Evolutionary conservation across 1,140 invertebrate species (phyloP).

Genomic region (Thrips palmi): DNA sequence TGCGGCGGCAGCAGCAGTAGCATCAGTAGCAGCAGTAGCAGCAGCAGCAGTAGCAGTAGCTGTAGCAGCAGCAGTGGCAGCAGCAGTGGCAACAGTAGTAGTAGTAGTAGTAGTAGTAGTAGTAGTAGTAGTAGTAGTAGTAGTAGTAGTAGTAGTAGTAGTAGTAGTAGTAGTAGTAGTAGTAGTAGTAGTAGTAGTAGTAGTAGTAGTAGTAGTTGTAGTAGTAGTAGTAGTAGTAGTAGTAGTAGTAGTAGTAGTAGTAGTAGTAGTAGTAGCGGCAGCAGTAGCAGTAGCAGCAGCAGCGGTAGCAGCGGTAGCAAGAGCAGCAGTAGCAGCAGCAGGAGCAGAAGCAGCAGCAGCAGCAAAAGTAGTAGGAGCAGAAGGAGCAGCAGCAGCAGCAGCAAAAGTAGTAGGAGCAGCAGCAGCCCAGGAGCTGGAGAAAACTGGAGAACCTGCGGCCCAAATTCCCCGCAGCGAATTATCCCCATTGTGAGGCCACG

Average conservation of each 20-base stretch:
- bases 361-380: too few relatives aligned
- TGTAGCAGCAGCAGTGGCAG: constrained; percentile 12
- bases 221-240: constrained; percentile 11
- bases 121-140: constrained; percentile 12
- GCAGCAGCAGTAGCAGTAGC: constrained; percentile 11
- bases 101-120: constrained; percentile 12
- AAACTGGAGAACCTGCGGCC: too few relatives aligned
- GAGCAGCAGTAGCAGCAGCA: constrained; percentile 10
- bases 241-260: constrained; percentile 8
- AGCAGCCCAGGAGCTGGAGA: too few relatives aligned
- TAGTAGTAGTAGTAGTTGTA: constrained; percentile 9
- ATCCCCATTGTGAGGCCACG: too few relatives aligned
- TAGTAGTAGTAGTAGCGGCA: constrained; percentile 10
- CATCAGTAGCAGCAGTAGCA: too few relatives aligned
- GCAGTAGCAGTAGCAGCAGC: constrained; percentile 7
- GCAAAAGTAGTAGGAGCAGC: too few relatives aligned
- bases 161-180: constrained; percentile 10
- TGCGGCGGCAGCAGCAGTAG: neutral
- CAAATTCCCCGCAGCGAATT: too few relatives aligned
- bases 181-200: constrained; percentile 9
- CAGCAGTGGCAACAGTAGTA: constrained; percentile 11
- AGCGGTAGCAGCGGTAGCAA: constrained; percentile 8
- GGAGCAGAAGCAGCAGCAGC: too few relatives aligned
- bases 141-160: constrained; percentile 11
- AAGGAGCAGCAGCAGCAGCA: too few relatives aligned